Evolutionary conservation across 2,888 invertebrate genomes (phyloP), one percentile per base, ranked within the genome.

Genomic region (Melanchra persicariae): DNA sequence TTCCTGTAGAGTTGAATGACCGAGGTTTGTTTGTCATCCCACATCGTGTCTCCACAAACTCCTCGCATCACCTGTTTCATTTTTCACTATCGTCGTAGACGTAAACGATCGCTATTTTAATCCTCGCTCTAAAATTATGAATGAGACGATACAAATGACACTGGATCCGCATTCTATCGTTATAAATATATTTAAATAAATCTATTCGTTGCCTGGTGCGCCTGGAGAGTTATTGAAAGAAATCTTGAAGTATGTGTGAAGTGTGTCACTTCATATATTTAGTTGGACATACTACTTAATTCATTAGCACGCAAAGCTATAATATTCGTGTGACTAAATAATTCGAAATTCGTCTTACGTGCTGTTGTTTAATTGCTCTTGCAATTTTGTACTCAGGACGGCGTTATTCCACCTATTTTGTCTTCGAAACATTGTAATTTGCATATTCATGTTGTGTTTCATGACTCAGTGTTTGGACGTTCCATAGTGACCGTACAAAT

Each of bases 61-160:
- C 88, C 85, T 82, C 83, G 87, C 88, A 90, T 93, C 92, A 94
- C 92, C 93, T 94, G 93, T 92, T 93, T 92, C 87, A 93, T 92
- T 93, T 93, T 92, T 93, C 92, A 92, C 91, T 92, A 92, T 91
- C 87, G 90, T 87, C 77, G 89, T 85, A 86, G 88, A 89, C 89
- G 87, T 87, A 87, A 86, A 87, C 87, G 84, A 86, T 87, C 66
- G 88, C 89, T 93, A 93, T 94, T 93, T 94, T 90, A 90, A 91
- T 91, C 86, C 82, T 81, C 83, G 85, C 87, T 87, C 84, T 86
- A 89, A 86, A 87, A 91, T 91, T 93, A 92, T 95, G 94, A 95
- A 95, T 94, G 94, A 91, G 88, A 82, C 75, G 86, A 84, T 81
- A 84, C 87, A 85, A 86, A 87, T 88, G 91, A 86, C 87, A 90